Base-by-base conservation (phyloP, 2,888 invertebrate genomes). In the Xanthia togata region DNA sequence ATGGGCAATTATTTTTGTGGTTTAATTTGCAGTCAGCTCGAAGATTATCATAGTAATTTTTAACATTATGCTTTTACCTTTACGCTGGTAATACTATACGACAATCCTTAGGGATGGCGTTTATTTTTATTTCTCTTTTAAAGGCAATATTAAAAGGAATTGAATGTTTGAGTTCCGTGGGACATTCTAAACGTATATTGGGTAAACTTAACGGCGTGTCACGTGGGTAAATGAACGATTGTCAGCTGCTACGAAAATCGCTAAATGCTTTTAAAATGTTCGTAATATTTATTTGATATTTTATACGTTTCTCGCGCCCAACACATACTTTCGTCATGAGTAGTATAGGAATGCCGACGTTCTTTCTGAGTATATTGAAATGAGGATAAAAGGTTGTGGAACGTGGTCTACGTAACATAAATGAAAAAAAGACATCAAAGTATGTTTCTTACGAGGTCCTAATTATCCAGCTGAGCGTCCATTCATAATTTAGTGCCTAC, bases 1-100 rank as follows among this genome's bases (percentile, higher is more conserved):
- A 93, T 91, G 84, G 92, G 93, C 92, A 93, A 95, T 95, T 94
- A 95, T 91, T 93, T 95, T 93, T 89, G 94, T 94, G 92, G 91
- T 95, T 95, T 95, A 93, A 95, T 95, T 94, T 92, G 92, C 94
- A 90, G 91, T 90, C 90, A 87, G 78, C 84, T 89, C 76, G 84
- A 83, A 89, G 89, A 93, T 93, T 93, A 94, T 91, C 91, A 90
- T 91, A 89, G 91, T 90, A 89, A 90, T 92, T 93, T 92, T 92
- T 88, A 89, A 76, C 82, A 86, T 86, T 81, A 85, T 65, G 72
- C 85, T 88, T 88, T 88, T 87, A 84, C 78, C 71, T 83, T 84
- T 78, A 78, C 73, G 70, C 81, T 23, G 79, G 88, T 89, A 88
- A 90, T 89, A 86, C 77, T 89, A 89, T 88, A 89, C 83, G 78